Percentiles rank a stretch among this genome's conserved stretches.
Conservation (phyloP, 2,113 vertebrate species). For the Dendropsophus ebraccatus region DNA sequence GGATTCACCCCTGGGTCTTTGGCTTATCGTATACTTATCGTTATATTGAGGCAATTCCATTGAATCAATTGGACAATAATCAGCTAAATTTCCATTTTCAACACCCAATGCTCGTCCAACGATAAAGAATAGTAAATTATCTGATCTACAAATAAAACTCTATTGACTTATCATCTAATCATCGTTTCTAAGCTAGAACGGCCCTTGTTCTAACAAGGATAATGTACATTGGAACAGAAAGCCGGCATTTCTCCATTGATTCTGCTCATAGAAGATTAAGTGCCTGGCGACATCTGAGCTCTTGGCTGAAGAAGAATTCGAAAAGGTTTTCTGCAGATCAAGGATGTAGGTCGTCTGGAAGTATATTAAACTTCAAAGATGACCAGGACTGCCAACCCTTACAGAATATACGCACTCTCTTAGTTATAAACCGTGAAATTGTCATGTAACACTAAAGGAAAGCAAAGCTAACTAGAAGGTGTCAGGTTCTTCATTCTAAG, state of each 20-base stretch:
- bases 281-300: background rate
- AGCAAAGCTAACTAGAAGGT: background rate
- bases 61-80: background rate
- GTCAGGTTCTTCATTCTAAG: background rate
- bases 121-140: too few species aligned
- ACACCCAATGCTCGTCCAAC: background rate
- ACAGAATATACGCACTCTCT: background rate
- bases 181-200: background rate
- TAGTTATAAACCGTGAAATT: background rate
- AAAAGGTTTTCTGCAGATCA: background rate
- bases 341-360: background rate
- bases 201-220: background rate
- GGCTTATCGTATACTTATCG: too few species aligned
- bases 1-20: too few species aligned
- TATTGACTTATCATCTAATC: background rate
- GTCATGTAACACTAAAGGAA: background rate
- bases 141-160: background rate
- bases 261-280: background rate
- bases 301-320: background rate
- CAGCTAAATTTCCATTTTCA: background rate
- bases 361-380: slow-evolving; percentile 13
- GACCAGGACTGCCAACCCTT: background rate
- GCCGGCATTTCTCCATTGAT: background rate
- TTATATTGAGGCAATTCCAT: background rate
- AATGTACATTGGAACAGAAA: background rate